These are phyloP conservation scores for Sitta carolinensis DNA, from an alignment of 2,797 vertebrate species.

Conservation along the genomic window DNA sequence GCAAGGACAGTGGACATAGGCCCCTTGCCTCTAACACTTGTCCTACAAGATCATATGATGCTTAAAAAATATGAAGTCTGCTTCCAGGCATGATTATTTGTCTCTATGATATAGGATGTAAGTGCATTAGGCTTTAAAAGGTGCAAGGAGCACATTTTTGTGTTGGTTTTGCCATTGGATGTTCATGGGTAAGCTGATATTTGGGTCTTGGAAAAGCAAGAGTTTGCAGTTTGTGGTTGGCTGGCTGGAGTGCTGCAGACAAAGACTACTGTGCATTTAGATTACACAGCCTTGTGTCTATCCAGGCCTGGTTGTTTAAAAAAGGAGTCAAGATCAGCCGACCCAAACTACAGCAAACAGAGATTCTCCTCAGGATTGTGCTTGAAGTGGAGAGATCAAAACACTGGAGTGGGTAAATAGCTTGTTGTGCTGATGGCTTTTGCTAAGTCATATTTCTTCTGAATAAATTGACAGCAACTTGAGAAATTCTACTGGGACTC, in stretches of 20 bases:
- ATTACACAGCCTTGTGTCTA: neutral
- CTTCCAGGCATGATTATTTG: neutral
- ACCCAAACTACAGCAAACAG: neutral
- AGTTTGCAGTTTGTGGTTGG: neutral
- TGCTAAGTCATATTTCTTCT: neutral
- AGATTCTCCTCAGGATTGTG: neutral
- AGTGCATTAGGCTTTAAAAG: neutral
- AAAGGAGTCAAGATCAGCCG: neutral
- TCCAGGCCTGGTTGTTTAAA: neutral
- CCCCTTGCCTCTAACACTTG: neutral
- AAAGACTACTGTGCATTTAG: neutral
- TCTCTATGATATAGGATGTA: neutral
- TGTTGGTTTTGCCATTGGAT: neutral
- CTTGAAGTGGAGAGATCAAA: neutral
- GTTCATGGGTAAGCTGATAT: neutral
- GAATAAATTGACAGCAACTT: neutral
- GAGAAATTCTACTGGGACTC: neutral
- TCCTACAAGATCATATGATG: fast-evolving
- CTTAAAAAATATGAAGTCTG: neutral
- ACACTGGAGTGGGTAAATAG: neutral
- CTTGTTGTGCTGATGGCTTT: neutral
- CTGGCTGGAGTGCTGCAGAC: neutral
- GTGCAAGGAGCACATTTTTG: neutral
- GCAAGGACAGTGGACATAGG: neutral
- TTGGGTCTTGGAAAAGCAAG: neutral